Evolutionary conservation across 2,113 vertebrate species (phyloP), one percentile per base, ranked within the genome.

Genomic region (Gasterosteus nipponicus): DNA sequence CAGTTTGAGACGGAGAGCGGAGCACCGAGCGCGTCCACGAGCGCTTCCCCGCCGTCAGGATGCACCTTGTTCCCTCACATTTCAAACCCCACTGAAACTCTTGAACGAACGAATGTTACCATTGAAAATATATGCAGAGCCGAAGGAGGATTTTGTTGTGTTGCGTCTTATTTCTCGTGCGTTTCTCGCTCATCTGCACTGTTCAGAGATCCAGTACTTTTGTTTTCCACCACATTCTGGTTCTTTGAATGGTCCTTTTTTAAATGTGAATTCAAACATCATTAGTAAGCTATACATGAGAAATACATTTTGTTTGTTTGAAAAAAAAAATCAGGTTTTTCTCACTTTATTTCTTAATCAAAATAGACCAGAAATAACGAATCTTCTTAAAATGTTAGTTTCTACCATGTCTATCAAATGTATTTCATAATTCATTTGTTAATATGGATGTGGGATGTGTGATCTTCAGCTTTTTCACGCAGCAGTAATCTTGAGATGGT

Each of bases 71-170:
- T 82, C 76, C 81, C 66, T 77, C 73, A 73, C 77, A 65, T 92
- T 91, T 88, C 73, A 87, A 80, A 81, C 78, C 56, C 85, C 76
- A 75, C 78, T 75, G 80, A 89, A 84, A 73, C 84, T 89, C 90
- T 87, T 26, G 85, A 87, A 88, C 70, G 80, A 88, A 86, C 82
- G 91, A 93, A 91, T 93, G 91, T 92, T 83, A 82, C 69, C 79
- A 74, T 69, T 88, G 82, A 91, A 93, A 95, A 89, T 93, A 93
- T 92, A 94, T 93, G 92, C 93, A 94, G 92, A 91, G 78, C 77
- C 89, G 82, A 88, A 86, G 72, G 81, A 80, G 82, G 77, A 74
- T 54, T 57, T 38, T 3, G 56, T 26, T 79, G 79, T 87, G 73
- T 84, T 69, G 72, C 33, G 78, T 88, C 61, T 88, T 81, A 69